These are phyloP conservation scores for Anguilla pacifica DNA, from an alignment of 2,797 vertebrate species.

Conservation along the genomic window DNA sequence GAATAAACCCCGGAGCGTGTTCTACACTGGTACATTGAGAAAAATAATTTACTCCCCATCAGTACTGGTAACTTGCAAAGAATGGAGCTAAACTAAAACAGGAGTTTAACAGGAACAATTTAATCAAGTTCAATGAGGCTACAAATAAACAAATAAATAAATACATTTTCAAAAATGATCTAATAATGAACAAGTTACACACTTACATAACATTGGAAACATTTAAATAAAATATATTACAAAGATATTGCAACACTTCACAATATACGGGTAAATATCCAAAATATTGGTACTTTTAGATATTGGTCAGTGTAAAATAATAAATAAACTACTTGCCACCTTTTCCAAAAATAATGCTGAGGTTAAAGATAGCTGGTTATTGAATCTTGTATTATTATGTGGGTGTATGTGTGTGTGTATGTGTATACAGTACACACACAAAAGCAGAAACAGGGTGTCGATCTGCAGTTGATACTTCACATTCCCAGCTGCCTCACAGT, in stretches of 20 bases:
- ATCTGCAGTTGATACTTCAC: neutral
- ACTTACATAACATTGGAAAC: too few species aligned
- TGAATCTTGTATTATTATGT: neutral
- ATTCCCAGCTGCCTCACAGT: constrained; percentile 4
- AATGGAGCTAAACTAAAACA: neutral
- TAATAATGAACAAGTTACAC: too few species aligned
- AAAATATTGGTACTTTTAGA: too few species aligned
- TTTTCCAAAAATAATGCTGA: too few species aligned
- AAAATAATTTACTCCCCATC: neutral
- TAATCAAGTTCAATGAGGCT: neutral
- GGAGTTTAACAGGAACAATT: neutral
- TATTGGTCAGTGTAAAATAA: too few species aligned
- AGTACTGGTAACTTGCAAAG: neutral
- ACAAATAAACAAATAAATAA: neutral
- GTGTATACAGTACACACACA: neutral
- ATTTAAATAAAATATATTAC: too few species aligned
- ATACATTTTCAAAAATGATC: neutral
- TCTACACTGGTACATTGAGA: neutral
- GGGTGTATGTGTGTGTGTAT: neutral
- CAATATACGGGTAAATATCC: too few species aligned
- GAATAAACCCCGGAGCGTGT: neutral
- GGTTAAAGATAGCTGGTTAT: too few species aligned
- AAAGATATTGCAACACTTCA: too few species aligned
- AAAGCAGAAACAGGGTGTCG: too few species aligned
- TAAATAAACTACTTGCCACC: too few species aligned